Base-by-base conservation (phyloP, 92 coral and sea anemone genomes). In the Galaxea fascicularis region DNA sequence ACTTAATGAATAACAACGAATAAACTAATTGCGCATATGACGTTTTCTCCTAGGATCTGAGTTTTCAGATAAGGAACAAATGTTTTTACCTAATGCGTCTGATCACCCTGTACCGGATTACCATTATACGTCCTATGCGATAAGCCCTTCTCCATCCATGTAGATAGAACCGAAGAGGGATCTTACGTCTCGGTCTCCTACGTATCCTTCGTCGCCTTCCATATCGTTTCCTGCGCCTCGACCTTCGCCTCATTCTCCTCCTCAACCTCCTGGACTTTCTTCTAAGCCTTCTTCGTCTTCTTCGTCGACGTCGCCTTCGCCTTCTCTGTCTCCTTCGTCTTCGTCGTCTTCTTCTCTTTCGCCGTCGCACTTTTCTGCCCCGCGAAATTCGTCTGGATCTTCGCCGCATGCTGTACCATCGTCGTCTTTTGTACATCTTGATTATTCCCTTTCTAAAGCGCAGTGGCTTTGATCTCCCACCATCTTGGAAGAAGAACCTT, bases 201-300 rank as follows among this genome's bases (percentile, higher is more conserved):
- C 73, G 24, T 27, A 17, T 65, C 51, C 29, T 65, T 79, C 66
- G 70, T n/a, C 80, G 14, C 49, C 46, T 44, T 62, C 71, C 59
- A 41, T 62, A 62, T 21, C 47, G 27, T 76, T n/a, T 24, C 13
- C 66, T 68, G 22, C 66, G 84, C 20, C 52, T 78, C 22, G 24
- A 31, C 22, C 44, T 66, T 68, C 71, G 71, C 15, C 65, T 28
- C 25, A 63, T 65, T 26, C 84, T 63, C 41, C 47, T 65, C 21
- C 52, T 79, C 11, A 46, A 11, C 45, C 59, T 63, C 46, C 62
- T 78, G 30, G 64, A 59, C 28, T 35, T 26, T 65, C 83, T 78
- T 52, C 83, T 78, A 11, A 59, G 58, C 46, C 83, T 14, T 47
- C 83, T 78, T 28, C 60, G 65, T 45, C 78, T 57, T 44, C 86